phyloP scores from a whole-genome alignment of 2,797 vertebrate species.

The Psittacula echo region DNA sequence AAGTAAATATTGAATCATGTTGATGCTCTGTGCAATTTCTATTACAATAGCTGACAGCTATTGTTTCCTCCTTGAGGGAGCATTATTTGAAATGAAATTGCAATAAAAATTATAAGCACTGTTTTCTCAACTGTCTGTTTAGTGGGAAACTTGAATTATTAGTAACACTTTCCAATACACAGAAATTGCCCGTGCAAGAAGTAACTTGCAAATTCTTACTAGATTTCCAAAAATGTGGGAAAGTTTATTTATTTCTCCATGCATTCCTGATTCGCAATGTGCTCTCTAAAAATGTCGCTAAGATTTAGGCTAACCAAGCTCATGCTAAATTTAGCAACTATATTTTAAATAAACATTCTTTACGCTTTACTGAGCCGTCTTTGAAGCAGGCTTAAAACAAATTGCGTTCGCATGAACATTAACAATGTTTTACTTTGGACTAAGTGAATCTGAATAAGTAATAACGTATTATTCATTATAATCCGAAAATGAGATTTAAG shows the following conservation, averaged over 20 bases:
- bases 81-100: neutral
- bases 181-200: slow-evolving; percentile 81
- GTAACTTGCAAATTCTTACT: slow-evolving; percentile 81
- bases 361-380: slow-evolving; percentile 71
- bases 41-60: neutral
- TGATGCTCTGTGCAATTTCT: neutral
- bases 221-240: slow-evolving; percentile 89
- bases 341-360: slow-evolving; percentile 81
- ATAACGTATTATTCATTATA: neutral
- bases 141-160: neutral
- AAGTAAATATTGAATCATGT: slow-evolving; percentile 27
- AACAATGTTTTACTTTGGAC: slow-evolving; percentile 35
- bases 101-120: neutral
- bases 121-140: neutral
- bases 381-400: slow-evolving; percentile 52
- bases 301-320: slow-evolving; percentile 78
- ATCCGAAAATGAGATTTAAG: slow-evolving; percentile 40
- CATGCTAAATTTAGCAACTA: slow-evolving; percentile 86
- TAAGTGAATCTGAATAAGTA: slow-evolving; percentile 38
- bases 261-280: slow-evolving; percentile 93
- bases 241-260: slow-evolving; percentile 95
- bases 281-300: slow-evolving; percentile 80
- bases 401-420: slow-evolving; percentile 15
- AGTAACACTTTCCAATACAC: slow-evolving; percentile 15
- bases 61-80: slow-evolving; percentile 13